Conservation (phyloP, 2,888 invertebrate species). For the Tiphia femorata region DNA sequence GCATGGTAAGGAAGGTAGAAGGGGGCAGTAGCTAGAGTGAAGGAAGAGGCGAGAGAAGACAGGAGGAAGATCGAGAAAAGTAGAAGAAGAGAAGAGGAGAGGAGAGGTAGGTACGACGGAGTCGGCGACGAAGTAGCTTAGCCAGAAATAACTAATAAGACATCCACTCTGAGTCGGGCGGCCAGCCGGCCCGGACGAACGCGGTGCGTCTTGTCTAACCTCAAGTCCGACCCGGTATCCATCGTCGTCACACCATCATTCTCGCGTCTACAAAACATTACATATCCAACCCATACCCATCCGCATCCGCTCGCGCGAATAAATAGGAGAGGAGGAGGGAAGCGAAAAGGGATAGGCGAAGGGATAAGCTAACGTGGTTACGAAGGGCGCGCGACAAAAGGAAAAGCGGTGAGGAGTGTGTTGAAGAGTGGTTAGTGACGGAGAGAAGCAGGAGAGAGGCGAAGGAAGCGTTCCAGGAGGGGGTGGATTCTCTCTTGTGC, state of each 20-base stretch:
- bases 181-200: conserved; percentile 68
- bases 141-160: conserved; percentile 69
- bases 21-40: not conserved
- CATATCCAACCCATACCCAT: not conserved
- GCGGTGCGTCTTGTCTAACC: conserved; percentile 62
- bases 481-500: too few relatives aligned
- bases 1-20: not conserved
- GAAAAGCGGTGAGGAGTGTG: not conserved
- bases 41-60: not conserved
- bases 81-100: conserved; percentile 30
- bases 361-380: not conserved
- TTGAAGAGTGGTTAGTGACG: not conserved
- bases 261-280: conserved; percentile 17
- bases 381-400: not conserved
- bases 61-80: conserved; percentile 13
- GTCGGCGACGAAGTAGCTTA: conserved; percentile 51
- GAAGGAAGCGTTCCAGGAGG: not conserved
- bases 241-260: conserved; percentile 19
- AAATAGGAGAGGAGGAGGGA: too few relatives aligned
- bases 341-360: not conserved
- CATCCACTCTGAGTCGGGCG: conserved; percentile 68
- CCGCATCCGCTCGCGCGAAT: not conserved
- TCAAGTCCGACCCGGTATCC: not conserved
- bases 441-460: not conserved
- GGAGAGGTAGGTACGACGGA: conserved; percentile 7